A percentile compares a stretch with the other conserved stretches of the same genome.
Evolutionary conservation across 2,113 vertebrate species (phyloP).

Genomic region (Epinephelus moara): DNA sequence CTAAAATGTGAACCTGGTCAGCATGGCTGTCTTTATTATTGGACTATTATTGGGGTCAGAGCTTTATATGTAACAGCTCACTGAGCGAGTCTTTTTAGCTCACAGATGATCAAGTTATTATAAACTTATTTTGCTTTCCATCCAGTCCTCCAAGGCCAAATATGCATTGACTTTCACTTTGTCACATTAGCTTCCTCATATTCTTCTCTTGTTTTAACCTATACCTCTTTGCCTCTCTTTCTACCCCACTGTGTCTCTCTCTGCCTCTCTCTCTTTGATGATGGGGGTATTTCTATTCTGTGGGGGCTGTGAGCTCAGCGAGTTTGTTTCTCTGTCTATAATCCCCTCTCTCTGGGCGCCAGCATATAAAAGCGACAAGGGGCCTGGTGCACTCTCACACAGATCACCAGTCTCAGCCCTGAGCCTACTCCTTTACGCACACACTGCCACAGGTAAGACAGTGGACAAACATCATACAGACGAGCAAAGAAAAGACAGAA

Average conservation of each 20-base stretch:
- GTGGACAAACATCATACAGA: slow-evolving; percentile 59
- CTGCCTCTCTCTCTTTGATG: slow-evolving; percentile 80
- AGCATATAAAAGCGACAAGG: slow-evolving; percentile 79
- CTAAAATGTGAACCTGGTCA: slow-evolving; percentile 36
- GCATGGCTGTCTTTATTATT: background rate
- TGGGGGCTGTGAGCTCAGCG: slow-evolving; percentile 84
- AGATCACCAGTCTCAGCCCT: slow-evolving; percentile 68
- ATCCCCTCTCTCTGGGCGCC: slow-evolving; percentile 78
- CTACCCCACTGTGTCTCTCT: slow-evolving; percentile 34
- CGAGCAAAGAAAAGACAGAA: background rate
- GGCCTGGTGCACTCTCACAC: slow-evolving; percentile 68
- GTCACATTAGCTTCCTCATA: slow-evolving; percentile 22
- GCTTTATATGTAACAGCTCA: background rate
- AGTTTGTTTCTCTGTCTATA: slow-evolving; percentile 82
- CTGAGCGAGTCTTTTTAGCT: background rate
- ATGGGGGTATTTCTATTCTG: slow-evolving; percentile 86
- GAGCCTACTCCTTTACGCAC: slow-evolving; percentile 74
- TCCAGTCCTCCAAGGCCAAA: background rate
- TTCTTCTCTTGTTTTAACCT: slow-evolving; percentile 12
- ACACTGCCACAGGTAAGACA: slow-evolving; percentile 80
- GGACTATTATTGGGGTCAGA: background rate
- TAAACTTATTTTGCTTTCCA: background rate
- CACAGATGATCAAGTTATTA: background rate
- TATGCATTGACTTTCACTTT: background rate
- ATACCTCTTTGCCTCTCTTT: background rate